Base-by-base conservation (phyloP, 2,797 vertebrate species). In the Percopsis omiscomaycus region DNA sequence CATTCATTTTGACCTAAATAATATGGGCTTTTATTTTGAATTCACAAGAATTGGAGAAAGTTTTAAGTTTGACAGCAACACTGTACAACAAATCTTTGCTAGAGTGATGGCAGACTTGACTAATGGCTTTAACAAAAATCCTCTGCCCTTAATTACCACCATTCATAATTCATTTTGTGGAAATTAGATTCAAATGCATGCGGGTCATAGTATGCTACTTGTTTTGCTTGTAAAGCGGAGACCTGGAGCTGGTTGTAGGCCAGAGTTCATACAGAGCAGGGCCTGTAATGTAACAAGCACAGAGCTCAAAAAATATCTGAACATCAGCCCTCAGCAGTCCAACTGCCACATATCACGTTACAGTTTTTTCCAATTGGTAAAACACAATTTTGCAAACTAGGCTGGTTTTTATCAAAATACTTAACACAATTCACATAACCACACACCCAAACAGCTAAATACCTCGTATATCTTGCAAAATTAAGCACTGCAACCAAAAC, bases 101-200 rank as follows among this genome's bases (percentile, higher is more conserved):
- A 71, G 3, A 64, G 44, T 69, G 54, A 55, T 2, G 29, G 56
- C 57, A 69, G 52, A 61, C 55, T 22, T 48, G 48, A 73, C 75
- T 84, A 88, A 88, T 73, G 61, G 75, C 63, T 71, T 74, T 22
- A 22, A 22, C 22, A 22, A 22, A 22, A 22, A 64, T 64, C 15
- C 75, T 76, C 69, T 54, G 69, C 59, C 62, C 67, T 81, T 85
- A 84, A 89, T 90, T 84, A 82, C 37, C 28, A 61, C 52, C 68
- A 73, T 82, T 77, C 59, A 81, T 81, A 63, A 88, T 86, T 84
- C 0, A 79, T 85, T 85, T 64, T 57, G 51, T 53, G 70, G 52
- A 79, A 88, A 89, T 82, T 79, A 49, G 76, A 86, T 84, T 81
- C 58, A 69, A 66, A 29, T 4, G n/a, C 55, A 3, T n/a, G 15